Conservation (phyloP, 2,113 vertebrate species). For the Sphaerodactylus townsendi region DNA sequence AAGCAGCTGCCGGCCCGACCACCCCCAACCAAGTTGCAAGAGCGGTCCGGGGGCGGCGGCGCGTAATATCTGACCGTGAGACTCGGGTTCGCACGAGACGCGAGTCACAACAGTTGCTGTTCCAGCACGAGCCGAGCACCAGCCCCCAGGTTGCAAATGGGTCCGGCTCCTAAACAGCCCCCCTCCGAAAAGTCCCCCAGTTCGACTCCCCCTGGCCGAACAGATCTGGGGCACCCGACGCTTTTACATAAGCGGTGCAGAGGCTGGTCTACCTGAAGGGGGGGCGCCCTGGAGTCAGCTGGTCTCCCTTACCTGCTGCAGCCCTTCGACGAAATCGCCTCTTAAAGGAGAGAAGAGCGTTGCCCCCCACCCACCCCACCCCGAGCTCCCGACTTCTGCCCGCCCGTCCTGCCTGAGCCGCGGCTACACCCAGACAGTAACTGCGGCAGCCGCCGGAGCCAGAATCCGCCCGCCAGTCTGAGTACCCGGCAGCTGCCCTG, state of each 20-base stretch:
- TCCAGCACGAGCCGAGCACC: too few species aligned
- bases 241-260: neutral
- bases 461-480: too few species aligned
- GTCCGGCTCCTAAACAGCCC: neutral
- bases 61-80: too few species aligned
- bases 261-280: neutral
- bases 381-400: neutral
- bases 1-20: too few species aligned
- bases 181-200: neutral
- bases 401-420: neutral
- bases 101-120: too few species aligned
- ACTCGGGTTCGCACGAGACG: too few species aligned
- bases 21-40: too few species aligned
- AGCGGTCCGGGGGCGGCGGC: too few species aligned
- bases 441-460: too few species aligned
- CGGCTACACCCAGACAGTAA: too few species aligned
- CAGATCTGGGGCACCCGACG: neutral
- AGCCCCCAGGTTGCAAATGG: neutral
- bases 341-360: neutral
- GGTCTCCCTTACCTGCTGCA: neutral
- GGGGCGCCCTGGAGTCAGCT: neutral
- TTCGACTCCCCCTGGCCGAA: neutral
- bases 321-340: neutral
- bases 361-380: neutral
- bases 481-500: too few species aligned